Evolutionary conservation across 2,113 vertebrate species (phyloP).

Genomic region (Rhegmatorhina hoffmannsi): DNA sequence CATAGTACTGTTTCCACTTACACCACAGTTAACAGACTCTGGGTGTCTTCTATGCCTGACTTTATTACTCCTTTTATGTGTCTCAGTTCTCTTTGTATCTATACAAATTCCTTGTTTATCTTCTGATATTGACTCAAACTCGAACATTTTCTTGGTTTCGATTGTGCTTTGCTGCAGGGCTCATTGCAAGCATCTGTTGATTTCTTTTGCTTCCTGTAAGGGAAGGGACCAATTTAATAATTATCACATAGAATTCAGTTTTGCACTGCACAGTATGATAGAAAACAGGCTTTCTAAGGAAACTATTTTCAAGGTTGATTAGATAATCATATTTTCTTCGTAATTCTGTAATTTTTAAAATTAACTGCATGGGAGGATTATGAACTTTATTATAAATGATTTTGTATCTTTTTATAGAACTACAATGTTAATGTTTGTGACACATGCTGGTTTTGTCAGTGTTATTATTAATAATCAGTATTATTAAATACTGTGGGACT

Average conservation of each 20-base stretch:
- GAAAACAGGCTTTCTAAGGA: slow-evolving; percentile 30
- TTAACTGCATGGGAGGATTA: not conserved
- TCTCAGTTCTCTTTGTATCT: not conserved
- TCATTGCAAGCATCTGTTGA: not conserved
- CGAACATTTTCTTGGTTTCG: not conserved
- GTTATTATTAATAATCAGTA: not conserved
- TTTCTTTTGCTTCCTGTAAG: slow-evolving; percentile 7
- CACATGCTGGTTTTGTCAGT: not conserved
- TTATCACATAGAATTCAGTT: slow-evolving; percentile 12
- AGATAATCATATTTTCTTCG: slow-evolving; percentile 7
- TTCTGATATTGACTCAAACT: not conserved
- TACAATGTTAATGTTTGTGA: not conserved
- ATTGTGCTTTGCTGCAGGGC: not conserved
- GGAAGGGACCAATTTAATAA: slow-evolving; percentile 35
- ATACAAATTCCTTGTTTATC: not conserved
- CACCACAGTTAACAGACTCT: no score
- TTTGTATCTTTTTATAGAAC: not conserved
- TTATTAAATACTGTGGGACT: not conserved
- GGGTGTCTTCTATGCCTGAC: not conserved
- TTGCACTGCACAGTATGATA: not conserved
- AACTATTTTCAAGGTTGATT: not conserved
- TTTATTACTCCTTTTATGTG: not conserved
- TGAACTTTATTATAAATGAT: not conserved
- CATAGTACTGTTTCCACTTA: not conserved
- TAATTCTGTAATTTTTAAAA: not conserved